Conservation (phyloP, 2,888 invertebrate species). For the Ophraella communa region DNA sequence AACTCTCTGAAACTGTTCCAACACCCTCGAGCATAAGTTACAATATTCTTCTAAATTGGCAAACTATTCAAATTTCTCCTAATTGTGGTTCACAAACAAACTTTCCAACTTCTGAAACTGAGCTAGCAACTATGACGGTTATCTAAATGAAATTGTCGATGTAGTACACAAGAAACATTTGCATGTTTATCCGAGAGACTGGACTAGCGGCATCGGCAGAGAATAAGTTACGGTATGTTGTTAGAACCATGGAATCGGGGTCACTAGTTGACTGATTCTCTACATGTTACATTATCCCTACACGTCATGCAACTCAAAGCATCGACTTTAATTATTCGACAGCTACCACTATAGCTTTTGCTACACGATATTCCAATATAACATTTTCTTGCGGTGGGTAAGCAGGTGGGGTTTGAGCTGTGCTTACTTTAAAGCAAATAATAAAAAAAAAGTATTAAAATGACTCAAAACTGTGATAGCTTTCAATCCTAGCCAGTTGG, state of each 20-base stretch:
- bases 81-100: conserved; percentile 21
- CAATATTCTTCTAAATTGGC: conserved; percentile 12
- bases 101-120: conserved; percentile 19
- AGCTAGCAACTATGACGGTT: conserved; percentile 15
- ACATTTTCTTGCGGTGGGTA: neutral
- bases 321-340: neutral
- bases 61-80: conserved; percentile 17
- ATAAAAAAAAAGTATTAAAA: too few species aligned
- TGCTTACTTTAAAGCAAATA: too few species aligned
- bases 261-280: conserved; percentile 2
- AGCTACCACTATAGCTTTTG: neutral
- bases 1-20: conserved; percentile 6
- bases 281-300: neutral
- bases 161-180: conserved; percentile 18
- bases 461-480: too few species aligned
- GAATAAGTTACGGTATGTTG: conserved; percentile 17
- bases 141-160: conserved; percentile 23
- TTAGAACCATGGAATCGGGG: conserved; percentile 9
- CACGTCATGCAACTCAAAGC: neutral
- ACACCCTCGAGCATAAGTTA: conserved; percentile 8
- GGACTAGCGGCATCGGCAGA: conserved; percentile 1
- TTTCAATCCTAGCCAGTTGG: too few species aligned
- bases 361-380: neutral
- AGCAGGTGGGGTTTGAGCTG: too few species aligned
- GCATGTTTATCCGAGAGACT: conserved; percentile 15